Base-by-base conservation (phyloP, 2,888 invertebrate genomes). In the Candidula unifasciata region DNA sequence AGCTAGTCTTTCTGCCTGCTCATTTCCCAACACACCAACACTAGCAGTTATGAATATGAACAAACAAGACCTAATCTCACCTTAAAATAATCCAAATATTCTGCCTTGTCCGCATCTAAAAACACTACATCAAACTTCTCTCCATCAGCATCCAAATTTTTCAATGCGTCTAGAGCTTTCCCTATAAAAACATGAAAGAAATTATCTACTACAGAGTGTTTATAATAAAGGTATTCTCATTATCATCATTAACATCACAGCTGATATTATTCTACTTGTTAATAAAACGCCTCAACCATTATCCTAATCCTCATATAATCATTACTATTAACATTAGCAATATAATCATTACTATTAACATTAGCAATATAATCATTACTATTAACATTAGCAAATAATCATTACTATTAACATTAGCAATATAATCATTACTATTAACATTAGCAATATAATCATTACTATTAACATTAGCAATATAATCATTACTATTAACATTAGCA, bases 61-160 rank as follows among this genome's bases (percentile, higher is more conserved):
- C 60, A 60, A 18, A 60, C 10, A 60, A 18, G 8, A 8, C 24
- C 18, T 35, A 5, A 27, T 52, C 57, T 84, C 83, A 89, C 90
- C 86, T 89, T 87, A 68, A 87, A 87, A 57, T 89, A 89, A 21
- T 84, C 86, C 2, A 83, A n/a, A 82, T 90, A 89, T n/a, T 88
- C 87, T 2, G 83, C 85, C 86, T 89, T 89, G 73, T 89, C 86
- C 16, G 89, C 90, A 78, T 90, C 90, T 13, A 90, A 86, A 82
- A 90, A 90, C 37, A 89, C 85, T 3, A 90, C 57, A 78, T 90
- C 90, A 83, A 88, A 89, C 76, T 86, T 79, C 37, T 86, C 74
- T 10, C 87, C 86, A 33, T 88, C 86, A 13, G 88, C 83, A 13
- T 83, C 87, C 13, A 90, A 74, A 60, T 87, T 81, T 16, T 82